Base-by-base conservation (phyloP, 2,888 invertebrate genomes). In the Dryococelus australis region DNA sequence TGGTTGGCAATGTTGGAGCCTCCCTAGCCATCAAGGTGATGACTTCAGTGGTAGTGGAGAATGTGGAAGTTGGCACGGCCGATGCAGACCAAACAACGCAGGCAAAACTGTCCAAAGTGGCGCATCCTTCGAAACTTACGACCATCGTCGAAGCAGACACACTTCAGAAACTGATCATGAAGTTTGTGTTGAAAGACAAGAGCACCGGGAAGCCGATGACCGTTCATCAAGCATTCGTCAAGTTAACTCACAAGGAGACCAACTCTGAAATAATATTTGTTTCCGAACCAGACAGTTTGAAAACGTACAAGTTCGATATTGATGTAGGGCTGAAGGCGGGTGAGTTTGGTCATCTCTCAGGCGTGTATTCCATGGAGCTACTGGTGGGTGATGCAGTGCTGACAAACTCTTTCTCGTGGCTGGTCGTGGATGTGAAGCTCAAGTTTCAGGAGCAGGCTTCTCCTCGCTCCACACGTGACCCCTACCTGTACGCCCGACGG, bases 221-320 rank as follows among this genome's bases (percentile, higher is more conserved):
- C 78, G 96, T 97, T 84, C 97, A 97, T 92, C 98, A 98, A 92
- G 97, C 97, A 0, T 99, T 99, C 92, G 95, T 98, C 43, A 94
- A 97, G 85, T 94, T 99, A 84, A 94, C 94, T 79, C 95, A 96
- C 90, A 93, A 93, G 26, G 93, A 93, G 86, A 94, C 94, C 0
- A 93, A 94, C n/a, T 95, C 96, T 88, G 99, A 99, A 93, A 97
- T 98, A 85, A 96, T 98, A 90, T 99, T 98, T 92, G 97, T 99
- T 8, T 98, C 99, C 0, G 99, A 99, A 91, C 96, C 96, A 8
- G 98, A 98, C 91, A 93, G 93, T 89, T 93, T 94, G 86, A 95
- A 95, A 91, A 93, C 95, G 0, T 99, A 99, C 92, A 98, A 97
- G 93, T 96, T 99, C 89, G 98, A 99, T 91, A 95, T 99, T 95